A percentile compares a stretch with the other conserved stretches of the same genome.
Evolutionary conservation across 1,140 invertebrate genomes (phyloP).

Genomic region (Zaprionus africanus): DNA sequence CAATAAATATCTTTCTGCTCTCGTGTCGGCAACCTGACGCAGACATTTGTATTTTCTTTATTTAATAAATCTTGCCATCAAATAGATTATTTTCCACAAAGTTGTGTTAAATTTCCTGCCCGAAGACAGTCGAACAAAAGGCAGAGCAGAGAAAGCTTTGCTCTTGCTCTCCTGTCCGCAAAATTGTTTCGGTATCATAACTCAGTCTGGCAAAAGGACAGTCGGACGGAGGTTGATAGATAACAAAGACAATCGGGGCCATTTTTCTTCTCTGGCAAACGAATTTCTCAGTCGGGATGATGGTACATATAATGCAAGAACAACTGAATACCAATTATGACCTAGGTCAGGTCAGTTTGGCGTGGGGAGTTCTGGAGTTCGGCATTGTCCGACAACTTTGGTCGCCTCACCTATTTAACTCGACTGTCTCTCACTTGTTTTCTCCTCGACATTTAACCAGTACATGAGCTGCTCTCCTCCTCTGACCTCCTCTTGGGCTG

Average conservation of each 20-base stretch:
- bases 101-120: neutral
- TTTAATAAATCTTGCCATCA: neutral
- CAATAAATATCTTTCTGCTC: neutral
- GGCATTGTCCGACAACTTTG: neutral
- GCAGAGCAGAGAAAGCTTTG: neutral
- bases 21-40: neutral
- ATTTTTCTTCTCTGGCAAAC: slow-evolving; percentile 7
- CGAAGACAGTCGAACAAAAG: neutral
- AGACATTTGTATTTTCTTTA: slow-evolving; percentile 2
- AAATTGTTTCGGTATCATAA: slow-evolving; percentile 12
- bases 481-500: neutral
- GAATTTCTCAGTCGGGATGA: neutral
- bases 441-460: neutral
- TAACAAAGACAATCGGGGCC: slow-evolving; percentile 14
- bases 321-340: slow-evolving; percentile 17
- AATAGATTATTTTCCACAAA: slow-evolving; percentile 8
- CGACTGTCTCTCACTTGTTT: neutral
- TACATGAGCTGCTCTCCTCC: neutral
- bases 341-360: neutral
- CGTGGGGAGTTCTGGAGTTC: neutral
- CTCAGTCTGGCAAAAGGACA: slow-evolving; percentile 7
- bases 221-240: slow-evolving; percentile 4
- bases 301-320: neutral
- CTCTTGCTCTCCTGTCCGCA: neutral
- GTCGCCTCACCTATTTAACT: slow-evolving; percentile 2